These are phyloP conservation scores for Oopsacas minuta DNA, from an alignment of 37 sponge, comb jelly and placozoan species.

Conservation along the genomic window DNA sequence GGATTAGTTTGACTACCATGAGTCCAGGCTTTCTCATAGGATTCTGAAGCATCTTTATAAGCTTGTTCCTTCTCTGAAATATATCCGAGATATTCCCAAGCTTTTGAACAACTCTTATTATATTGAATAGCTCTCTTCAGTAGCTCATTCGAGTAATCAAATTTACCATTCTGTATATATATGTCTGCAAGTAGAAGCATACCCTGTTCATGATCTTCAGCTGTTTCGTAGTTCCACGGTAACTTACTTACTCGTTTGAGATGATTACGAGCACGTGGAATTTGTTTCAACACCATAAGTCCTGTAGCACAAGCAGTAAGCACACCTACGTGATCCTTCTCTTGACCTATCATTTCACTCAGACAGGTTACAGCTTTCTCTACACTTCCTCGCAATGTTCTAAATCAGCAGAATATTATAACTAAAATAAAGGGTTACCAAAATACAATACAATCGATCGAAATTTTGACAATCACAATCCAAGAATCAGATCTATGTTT, in stretches of 20 bases:
- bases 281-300: constrained; percentile 79
- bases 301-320: constrained; percentile 76
- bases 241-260: constrained; percentile 82
- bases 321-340: constrained; percentile 56
- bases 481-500: too few species aligned
- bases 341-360: constrained; percentile 25
- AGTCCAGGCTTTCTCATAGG: constrained; percentile 91
- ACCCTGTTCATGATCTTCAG: constrained; percentile 72
- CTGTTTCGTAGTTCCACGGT: constrained; percentile 52
- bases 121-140: constrained; percentile 62
- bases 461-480: too few species aligned
- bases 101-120: constrained; percentile 72
- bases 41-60: constrained; percentile 72
- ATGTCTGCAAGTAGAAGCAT: constrained; percentile 92
- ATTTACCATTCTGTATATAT: constrained; percentile 80
- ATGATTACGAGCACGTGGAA: constrained; percentile 76
- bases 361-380: constrained; percentile 63
- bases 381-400: constrained; percentile 27
- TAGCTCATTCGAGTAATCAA: constrained; percentile 77
- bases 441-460: too few species aligned
- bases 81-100: constrained; percentile 88
- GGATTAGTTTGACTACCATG: constrained; percentile 59
- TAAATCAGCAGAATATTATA: too few species aligned
- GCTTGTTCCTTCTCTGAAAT: constrained; percentile 82
- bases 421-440: too few species aligned